These are phyloP conservation scores for Carlito syrichta DNA, from an alignment of 2,113 vertebrate species.

Conservation along the genomic window DNA sequence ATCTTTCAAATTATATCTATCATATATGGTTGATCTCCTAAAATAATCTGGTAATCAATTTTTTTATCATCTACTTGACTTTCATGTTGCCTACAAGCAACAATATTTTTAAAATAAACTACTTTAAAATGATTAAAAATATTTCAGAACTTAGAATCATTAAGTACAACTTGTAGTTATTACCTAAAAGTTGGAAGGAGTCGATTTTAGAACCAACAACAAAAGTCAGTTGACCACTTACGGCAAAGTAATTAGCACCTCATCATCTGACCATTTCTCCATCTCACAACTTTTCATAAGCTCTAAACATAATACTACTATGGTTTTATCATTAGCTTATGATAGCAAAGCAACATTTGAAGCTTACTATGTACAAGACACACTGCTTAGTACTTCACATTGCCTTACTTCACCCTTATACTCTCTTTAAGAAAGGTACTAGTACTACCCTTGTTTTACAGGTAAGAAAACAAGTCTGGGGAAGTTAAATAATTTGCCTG, in stretches of 20 bases:
- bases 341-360: neutral
- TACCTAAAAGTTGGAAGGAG: neutral
- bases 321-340: neutral
- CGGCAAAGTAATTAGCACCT: neutral
- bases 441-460: neutral
- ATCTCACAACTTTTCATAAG: neutral
- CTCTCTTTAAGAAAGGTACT: neutral
- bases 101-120: conserved; percentile 7
- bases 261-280: too few species aligned
- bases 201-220: neutral
- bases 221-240: neutral
- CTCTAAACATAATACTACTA: neutral
- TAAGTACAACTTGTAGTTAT: neutral
- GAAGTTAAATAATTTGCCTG: neutral
- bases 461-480: neutral
- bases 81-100: neutral
- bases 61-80: neutral
- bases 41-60: neutral
- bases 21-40: neutral
- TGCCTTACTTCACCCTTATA: neutral
- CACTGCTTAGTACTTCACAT: neutral
- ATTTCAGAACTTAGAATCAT: neutral
- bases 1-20: neutral
- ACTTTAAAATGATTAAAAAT: neutral
- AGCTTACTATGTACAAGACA: neutral